Evolutionary conservation across 2,888 invertebrate genomes (phyloP).

Genomic region (Oconnorella tubifera): DNA sequence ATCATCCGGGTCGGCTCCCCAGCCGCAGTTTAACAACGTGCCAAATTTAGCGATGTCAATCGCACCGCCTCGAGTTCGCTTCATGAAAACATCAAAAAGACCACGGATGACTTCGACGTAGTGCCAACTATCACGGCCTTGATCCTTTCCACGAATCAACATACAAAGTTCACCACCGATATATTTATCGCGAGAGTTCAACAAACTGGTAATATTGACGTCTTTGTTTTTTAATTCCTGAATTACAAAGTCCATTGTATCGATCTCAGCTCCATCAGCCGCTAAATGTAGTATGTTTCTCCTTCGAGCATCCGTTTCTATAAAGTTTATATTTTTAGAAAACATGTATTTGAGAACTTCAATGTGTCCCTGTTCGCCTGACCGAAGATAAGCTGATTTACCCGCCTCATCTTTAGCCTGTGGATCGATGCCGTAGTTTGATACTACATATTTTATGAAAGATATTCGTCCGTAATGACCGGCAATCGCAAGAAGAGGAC

Average conservation of each 20-base stretch:
- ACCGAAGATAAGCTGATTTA: slow-evolving; percentile 7
- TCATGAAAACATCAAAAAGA: slow-evolving; percentile 19
- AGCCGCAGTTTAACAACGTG: slow-evolving; percentile 16
- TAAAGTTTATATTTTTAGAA: not conserved
- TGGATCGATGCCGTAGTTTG: slow-evolving; percentile 5
- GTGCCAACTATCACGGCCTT: slow-evolving; percentile 22
- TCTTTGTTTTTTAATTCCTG: slow-evolving; percentile 14
- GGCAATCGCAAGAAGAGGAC: slow-evolving; percentile 9
- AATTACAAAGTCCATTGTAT: slow-evolving; percentile 60
- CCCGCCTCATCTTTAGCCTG: slow-evolving; percentile 12
- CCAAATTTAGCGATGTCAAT: slow-evolving; percentile 25
- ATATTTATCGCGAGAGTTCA: slow-evolving; percentile 20
- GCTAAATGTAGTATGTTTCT: slow-evolving; percentile 76
- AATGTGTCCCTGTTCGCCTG: slow-evolving; percentile 8
- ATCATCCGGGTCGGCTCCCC: slow-evolving; percentile 19
- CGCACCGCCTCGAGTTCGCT: slow-evolving; percentile 16
- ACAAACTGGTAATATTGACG: not conserved
- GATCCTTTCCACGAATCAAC: slow-evolving; percentile 18
- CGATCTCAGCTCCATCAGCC: slow-evolving; percentile 69
- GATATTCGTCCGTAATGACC: slow-evolving; percentile 13
- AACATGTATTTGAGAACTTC: slow-evolving; percentile 17
- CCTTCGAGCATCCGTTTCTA: slow-evolving; percentile 12
- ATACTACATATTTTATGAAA: slow-evolving; percentile 6
- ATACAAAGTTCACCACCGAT: slow-evolving; percentile 21
- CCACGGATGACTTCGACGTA: slow-evolving; percentile 24